These are phyloP conservation scores for Spodoptera litura DNA, from an alignment of 1,140 invertebrate genomes.

Conservation along the genomic window DNA sequence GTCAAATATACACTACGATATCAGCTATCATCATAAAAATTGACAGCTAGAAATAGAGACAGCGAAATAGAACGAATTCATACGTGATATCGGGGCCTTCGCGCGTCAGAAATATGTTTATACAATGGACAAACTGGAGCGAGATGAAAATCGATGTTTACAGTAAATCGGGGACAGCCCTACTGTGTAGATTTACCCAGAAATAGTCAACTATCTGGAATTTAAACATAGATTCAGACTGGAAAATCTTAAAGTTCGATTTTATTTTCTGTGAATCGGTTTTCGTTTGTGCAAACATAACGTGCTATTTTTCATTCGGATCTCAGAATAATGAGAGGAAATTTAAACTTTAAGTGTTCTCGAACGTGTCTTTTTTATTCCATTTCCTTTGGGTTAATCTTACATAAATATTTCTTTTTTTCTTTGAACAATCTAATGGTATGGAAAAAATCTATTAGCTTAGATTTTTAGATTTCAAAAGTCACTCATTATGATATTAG, in stretches of 20 bases:
- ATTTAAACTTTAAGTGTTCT: constrained; percentile 21
- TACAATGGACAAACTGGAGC: constrained; percentile 42
- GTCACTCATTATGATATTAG: too few species aligned
- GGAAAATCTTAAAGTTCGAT: constrained; percentile 4
- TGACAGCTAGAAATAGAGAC: constrained; percentile 24
- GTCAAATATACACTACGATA: not conserved
- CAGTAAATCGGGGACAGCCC: constrained; percentile 38
- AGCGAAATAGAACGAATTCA: constrained; percentile 1
- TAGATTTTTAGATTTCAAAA: too few species aligned
- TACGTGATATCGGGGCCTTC: constrained; percentile 20
- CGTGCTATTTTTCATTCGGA: constrained; percentile 14
- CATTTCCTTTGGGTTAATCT: constrained; percentile 8
- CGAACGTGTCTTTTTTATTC: not conserved
- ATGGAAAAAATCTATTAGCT: too few species aligned
- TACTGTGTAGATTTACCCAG: constrained; percentile 29
- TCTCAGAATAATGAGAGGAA: constrained; percentile 17
- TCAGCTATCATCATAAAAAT: not conserved
- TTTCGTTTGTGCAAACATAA: constrained; percentile 40
- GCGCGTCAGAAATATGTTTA: constrained; percentile 41
- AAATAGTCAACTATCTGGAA: constrained; percentile 39
- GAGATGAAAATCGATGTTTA: constrained; percentile 45
- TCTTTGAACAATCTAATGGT: not conserved
- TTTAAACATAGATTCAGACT: constrained; percentile 39
- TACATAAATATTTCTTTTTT: not conserved
- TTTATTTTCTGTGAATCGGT: constrained; percentile 38